Evolutionary conservation across 2,888 invertebrate species (phyloP), one percentile per base, ranked within the genome.

Genomic region (Hyppa rectilinea): DNA sequence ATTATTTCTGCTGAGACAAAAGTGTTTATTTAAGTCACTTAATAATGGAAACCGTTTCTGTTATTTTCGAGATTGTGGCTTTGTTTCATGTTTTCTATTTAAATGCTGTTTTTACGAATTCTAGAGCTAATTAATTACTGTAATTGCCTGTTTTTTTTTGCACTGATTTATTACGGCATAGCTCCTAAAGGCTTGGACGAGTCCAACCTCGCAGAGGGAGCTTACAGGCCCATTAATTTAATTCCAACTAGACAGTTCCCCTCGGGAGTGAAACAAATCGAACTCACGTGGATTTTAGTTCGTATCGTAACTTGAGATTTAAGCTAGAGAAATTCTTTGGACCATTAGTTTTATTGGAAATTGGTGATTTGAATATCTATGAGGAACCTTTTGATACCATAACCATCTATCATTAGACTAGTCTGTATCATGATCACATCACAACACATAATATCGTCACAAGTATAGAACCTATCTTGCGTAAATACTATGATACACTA

Each of bases 201-300:
- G 45, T 70, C 26, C 59, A 71, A 80, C 61, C 67, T 76, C 50
- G 49, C 36, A 47, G 43, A 60, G 64, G 49, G 79, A 67, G 52
- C 67, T 79, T 62, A 69, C 52, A 49, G 49, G 12, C 40, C 71
- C 81, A 83, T 82, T 83, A 69, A 82, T 83, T 75, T 78, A 26
- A 69, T 66, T 67, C 71, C 50, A 80, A 80, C 67, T 60, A 71
- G 75, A 81, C 72, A 78, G 65, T 31, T 52, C 14, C 81, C 72
- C 71, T 9, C 9, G 63, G 45, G 82, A 69, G 56, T 61, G 52
- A 34, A 71, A 70, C 67, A 73, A 71, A 79, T 81, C 58, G 81
- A 73, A 72, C 67, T 68, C 69, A 83, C 72, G 78, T 81, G 58
- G 56, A 63, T 60, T 38, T 62, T 56, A 64, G 60, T 72, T 69